phyloP scores from a whole-genome alignment of 2,797 vertebrate genomes.

The Acanthis flammea region DNA sequence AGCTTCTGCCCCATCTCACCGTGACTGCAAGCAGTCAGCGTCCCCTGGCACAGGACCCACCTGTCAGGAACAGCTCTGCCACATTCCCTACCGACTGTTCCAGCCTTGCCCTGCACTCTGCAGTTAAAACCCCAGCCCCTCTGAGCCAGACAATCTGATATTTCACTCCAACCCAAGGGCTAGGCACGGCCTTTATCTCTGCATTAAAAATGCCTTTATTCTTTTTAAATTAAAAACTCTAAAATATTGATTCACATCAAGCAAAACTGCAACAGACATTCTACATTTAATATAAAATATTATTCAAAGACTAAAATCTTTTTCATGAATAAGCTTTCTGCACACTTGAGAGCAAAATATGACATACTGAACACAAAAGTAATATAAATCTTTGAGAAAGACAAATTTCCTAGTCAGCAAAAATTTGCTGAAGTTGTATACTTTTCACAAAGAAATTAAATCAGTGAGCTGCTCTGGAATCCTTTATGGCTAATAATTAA shows the following conservation, averaged over 20 bases:
- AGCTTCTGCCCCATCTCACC: neutral
- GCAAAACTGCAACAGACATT: neutral
- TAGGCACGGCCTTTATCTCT: neutral
- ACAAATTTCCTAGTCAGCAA: slow-evolving; percentile 21
- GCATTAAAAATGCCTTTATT: neutral
- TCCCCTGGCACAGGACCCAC: neutral
- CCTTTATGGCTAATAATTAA: slow-evolving; percentile 47
- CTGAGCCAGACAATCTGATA: neutral
- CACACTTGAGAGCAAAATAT: slow-evolving; percentile 8
- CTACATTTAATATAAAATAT: neutral
- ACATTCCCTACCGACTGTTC: neutral
- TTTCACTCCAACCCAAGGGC: neutral
- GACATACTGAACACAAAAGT: neutral
- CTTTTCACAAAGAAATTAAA: slow-evolving; percentile 28
- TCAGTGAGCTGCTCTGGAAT: neutral
- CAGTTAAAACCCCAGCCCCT: neutral
- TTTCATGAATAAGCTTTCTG: neutral
- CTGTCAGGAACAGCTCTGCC: neutral
- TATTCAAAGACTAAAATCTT: neutral
- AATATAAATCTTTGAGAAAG: slow-evolving; percentile 10
- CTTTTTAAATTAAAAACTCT: neutral
- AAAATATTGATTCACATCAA: neutral
- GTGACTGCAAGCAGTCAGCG: fast-evolving
- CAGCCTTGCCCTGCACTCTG: neutral
- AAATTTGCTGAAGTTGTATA: slow-evolving; percentile 4